These are phyloP conservation scores for Temnothorax rugatulus DNA, from an alignment of 2,888 invertebrate species.

Conservation along the genomic window DNA sequence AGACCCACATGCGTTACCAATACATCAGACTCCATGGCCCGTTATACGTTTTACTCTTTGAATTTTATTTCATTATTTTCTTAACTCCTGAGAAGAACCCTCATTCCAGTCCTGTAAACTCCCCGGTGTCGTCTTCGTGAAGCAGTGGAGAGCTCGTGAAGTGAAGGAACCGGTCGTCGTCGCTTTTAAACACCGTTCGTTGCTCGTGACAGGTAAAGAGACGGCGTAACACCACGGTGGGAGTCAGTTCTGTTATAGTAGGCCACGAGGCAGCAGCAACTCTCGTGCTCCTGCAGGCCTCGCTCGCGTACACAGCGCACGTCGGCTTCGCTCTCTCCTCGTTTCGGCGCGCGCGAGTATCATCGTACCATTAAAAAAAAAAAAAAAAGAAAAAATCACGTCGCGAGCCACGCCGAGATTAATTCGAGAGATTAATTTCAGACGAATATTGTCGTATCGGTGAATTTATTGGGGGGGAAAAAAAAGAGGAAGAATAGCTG, in stretches of 20 bases:
- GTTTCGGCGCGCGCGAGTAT: constrained; percentile 58
- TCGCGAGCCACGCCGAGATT: constrained; percentile 7
- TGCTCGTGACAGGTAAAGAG: constrained; percentile 80
- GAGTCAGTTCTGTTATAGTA: constrained; percentile 86
- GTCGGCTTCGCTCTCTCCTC: constrained; percentile 81
- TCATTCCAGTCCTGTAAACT: neutral
- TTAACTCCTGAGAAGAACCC: neutral
- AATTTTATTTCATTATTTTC: neutral
- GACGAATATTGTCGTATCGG: neutral
- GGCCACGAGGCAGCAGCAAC: constrained; percentile 84
- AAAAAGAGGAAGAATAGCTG: neutral
- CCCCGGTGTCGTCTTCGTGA: neutral
- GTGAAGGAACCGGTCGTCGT: constrained; percentile 37
- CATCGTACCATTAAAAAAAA: constrained; percentile 13
- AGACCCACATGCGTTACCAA: too few species aligned
- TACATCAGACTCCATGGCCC: too few species aligned
- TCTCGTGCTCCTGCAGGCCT: constrained; percentile 80
- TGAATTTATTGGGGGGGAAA: neutral
- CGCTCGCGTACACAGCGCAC: constrained; percentile 55
- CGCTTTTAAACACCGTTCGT: constrained; percentile 79
- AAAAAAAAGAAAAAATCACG: neutral
- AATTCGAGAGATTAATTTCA: constrained; percentile 2
- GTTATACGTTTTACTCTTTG: too few species aligned
- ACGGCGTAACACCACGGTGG: constrained; percentile 79
- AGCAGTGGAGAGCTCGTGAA: neutral